A percentile compares a stretch with the other conserved stretches of the same genome.
phyloP scores from a whole-genome alignment of 2,797 vertebrate species.

The Cygnus olor region DNA sequence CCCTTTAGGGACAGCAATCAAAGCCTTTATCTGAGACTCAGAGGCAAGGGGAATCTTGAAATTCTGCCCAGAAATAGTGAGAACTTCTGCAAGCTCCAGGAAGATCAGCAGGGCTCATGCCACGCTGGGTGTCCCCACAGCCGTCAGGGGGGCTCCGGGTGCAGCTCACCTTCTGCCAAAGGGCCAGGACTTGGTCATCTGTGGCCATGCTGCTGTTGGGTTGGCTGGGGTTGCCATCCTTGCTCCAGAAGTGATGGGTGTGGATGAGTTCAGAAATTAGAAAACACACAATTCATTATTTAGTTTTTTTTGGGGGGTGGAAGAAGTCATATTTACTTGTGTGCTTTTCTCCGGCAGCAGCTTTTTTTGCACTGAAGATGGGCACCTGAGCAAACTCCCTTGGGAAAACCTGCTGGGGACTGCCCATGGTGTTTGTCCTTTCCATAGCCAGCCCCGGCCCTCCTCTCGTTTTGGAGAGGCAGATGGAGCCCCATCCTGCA shows the following conservation, averaged over 20 bases:
- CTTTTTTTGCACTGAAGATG: background rate
- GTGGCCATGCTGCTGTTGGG: background rate
- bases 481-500: background rate
- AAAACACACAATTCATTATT: background rate
- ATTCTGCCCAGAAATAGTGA: background rate
- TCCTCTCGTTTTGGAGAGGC: accelerated
- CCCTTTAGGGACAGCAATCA: background rate
- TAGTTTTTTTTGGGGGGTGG: background rate
- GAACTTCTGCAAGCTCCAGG: background rate
- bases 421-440: background rate
- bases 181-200: background rate
- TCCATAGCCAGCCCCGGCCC: no score
- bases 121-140: accelerated
- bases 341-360: background rate
- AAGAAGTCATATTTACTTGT: accelerated
- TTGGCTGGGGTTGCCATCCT: background rate
- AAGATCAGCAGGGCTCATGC: background rate
- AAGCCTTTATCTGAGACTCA: background rate
- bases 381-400: background rate
- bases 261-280: background rate
- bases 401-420: accelerated
- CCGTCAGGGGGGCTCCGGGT: accelerated
- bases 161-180: background rate
- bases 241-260: background rate
- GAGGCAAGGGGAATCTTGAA: background rate